Evolutionary conservation across 2,888 invertebrate genomes (phyloP).

Genomic region (Cybosia mesomella): DNA sequence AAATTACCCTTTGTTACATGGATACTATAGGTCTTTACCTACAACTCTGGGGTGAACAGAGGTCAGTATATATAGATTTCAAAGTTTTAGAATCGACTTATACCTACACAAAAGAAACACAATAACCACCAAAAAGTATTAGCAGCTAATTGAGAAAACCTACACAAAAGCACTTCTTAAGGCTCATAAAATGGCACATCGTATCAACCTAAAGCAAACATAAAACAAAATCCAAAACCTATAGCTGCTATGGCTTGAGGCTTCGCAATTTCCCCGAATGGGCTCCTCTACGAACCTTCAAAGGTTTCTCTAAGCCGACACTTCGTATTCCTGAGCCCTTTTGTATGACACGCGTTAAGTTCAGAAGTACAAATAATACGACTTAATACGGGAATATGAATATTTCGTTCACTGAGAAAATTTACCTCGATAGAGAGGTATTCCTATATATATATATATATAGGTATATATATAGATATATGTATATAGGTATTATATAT

Average conservation of each 20-base stretch:
- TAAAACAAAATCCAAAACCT: slow-evolving; percentile 34
- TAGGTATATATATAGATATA: too few species aligned
- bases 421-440: slow-evolving; percentile 16
- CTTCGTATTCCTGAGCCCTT: slow-evolving; percentile 59
- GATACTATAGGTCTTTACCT: too few species aligned
- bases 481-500: too few species aligned
- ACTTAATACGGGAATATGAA: slow-evolving; percentile 32
- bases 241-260: slow-evolving; percentile 34
- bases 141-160: neutral
- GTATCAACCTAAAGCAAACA: slow-evolving; percentile 25
- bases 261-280: slow-evolving; percentile 38
- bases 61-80: neutral
- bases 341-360: slow-evolving; percentile 49
- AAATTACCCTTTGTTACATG: too few species aligned
- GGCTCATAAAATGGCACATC: slow-evolving; percentile 6
- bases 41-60: too few species aligned
- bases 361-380: slow-evolving; percentile 41
- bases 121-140: neutral
- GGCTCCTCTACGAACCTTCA: slow-evolving; percentile 49
- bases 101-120: neutral
- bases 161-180: neutral
- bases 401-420: slow-evolving; percentile 36
- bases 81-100: neutral
- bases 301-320: slow-evolving; percentile 67
- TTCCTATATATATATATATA: too few species aligned